phyloP scores from a whole-genome alignment of 2,888 invertebrate genomes.

The Branchellion lobata region DNA sequence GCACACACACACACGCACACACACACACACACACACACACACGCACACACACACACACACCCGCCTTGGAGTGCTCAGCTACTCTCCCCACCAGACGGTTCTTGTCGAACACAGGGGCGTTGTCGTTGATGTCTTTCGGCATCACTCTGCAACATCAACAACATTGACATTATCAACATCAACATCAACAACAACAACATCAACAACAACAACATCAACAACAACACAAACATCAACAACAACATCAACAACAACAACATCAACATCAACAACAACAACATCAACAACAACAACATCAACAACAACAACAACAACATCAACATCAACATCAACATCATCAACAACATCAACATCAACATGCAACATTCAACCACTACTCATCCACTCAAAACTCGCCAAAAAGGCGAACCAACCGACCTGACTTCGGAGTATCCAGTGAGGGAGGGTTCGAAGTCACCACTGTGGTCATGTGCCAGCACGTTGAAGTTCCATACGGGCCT shows the following conservation, averaged over 20 bases:
- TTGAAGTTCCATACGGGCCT: slow-evolving; percentile 55
- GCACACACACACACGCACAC: too few relatives aligned
- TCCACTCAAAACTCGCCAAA: not conserved
- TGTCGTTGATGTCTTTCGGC: slow-evolving; percentile 94
- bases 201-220: not conserved
- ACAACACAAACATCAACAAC: not conserved
- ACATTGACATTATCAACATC: not conserved
- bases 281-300: too few relatives aligned
- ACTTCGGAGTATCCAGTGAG: slow-evolving; percentile 94
- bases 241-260: not conserved
- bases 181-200: not conserved
- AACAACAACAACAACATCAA: too few relatives aligned
- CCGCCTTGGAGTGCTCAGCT: slow-evolving; percentile 89
- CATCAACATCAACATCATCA: too few relatives aligned
- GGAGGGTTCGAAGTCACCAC: slow-evolving; percentile 52
- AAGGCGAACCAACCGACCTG: slow-evolving; percentile 58
- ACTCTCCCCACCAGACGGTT: slow-evolving; percentile 67
- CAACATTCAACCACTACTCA: not conserved
- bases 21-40: not conserved
- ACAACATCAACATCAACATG: not conserved
- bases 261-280: too few relatives aligned
- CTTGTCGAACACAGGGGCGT: slow-evolving; percentile 80
- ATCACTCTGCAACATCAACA: slow-evolving; percentile 70
- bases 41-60: slow-evolving; percentile 59
- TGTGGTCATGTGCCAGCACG: slow-evolving; percentile 60